Evolutionary conservation across 2,888 invertebrate species (phyloP), one percentile per base, ranked within the genome.

Genomic region (Ichneumoninae sp.): DNA sequence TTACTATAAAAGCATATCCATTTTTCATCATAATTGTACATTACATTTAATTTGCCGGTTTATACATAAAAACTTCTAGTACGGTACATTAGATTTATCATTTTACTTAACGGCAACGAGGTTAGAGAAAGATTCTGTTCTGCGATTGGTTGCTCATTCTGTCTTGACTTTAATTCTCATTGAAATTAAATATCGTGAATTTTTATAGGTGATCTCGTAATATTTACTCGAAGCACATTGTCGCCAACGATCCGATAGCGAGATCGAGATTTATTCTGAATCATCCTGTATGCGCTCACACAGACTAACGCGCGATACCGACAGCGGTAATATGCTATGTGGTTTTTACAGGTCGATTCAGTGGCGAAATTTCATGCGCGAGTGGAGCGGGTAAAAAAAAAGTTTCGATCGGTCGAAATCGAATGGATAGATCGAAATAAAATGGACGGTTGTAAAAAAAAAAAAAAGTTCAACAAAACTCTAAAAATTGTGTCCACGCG

Each of bases 341-440:
- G 60, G 47, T 40, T 40, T 30, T 30, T 69, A 69, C 57, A 30
- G 66, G n/a, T 19, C 47, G 44, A 60, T 77, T 16, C 77, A 68
- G 22, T 4, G 10, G 44, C 16, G 7, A 22, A 10, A 68, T 57
- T 22, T 13, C 26, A 57, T n/a, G 13, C 22, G 13, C 26, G 10
- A 26, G 26, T 22, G 4, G 13, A 57, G 22, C 22, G 13, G 13
- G 13, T 26, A 57, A 26, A 57, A 26, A 10, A 57, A 57, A 3
- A 26, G 57, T n/a, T 44, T 30, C 13, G 44, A 60, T 60, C 30
- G 3, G 7, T 8, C 7, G 36, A 54, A 13, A 3, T 40, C 26
- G 26, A 26, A 26, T 3, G 26, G 16, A 60, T 60, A n/a, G 3
- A 3, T 8, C 7, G 19, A 54, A 13, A 3, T 36, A 16, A 16